These are phyloP conservation scores for Tetranychus truncatus DNA, from an alignment of 2,888 invertebrate species.

Conservation along the genomic window DNA sequence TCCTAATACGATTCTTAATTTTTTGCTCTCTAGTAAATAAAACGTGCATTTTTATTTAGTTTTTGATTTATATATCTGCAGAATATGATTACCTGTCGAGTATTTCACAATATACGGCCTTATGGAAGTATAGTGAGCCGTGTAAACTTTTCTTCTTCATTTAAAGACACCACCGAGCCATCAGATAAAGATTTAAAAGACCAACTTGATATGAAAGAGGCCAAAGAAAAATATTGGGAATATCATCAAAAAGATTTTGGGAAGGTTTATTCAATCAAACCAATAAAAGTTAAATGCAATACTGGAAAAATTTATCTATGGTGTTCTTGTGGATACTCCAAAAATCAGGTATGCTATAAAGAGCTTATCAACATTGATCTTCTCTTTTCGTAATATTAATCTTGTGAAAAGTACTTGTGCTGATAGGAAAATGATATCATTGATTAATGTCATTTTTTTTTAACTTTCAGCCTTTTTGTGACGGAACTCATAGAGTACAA, in stretches of 20 bases:
- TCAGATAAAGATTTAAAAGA: background rate
- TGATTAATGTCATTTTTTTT: background rate
- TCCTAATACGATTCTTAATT: too few relatives aligned
- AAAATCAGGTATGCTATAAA: slow-evolving; percentile 42
- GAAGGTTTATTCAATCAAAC: slow-evolving; percentile 64
- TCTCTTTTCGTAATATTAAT: too few relatives aligned
- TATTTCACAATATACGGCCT: too few relatives aligned
- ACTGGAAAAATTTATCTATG: slow-evolving; percentile 60
- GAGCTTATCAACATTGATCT: slow-evolving; percentile 2
- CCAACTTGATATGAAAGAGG: background rate
- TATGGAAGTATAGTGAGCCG: too few relatives aligned
- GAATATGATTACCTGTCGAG: too few relatives aligned
- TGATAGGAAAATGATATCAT: background rate
- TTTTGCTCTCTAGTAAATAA: too few relatives aligned
- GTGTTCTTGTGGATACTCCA: slow-evolving; percentile 86
- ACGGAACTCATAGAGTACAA: slow-evolving; percentile 65
- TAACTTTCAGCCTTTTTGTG: slow-evolving; percentile 62
- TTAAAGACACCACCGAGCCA: background rate
- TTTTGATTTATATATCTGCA: too few relatives aligned
- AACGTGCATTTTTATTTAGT: too few relatives aligned
- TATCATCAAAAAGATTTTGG: slow-evolving; percentile 49
- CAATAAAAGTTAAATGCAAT: slow-evolving; percentile 55
- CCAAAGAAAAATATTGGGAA: slow-evolving; percentile 11
- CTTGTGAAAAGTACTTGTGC: background rate
- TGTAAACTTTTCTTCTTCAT: background rate